Conservation (phyloP, 2,797 vertebrate species). For the Poecilia wingei region DNA sequence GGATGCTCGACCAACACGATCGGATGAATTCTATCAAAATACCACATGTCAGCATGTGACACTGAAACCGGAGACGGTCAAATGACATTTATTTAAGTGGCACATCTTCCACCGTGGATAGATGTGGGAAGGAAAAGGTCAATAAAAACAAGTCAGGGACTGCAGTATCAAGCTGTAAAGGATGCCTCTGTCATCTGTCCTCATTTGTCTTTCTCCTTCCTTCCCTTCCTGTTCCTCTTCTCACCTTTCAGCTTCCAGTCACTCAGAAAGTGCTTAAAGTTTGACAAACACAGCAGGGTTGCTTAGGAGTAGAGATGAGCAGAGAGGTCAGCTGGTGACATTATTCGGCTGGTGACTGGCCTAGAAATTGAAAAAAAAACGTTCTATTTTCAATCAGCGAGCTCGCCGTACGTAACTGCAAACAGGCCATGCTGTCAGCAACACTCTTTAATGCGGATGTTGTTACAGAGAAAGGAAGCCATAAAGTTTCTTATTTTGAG, state of each 20-base stretch:
- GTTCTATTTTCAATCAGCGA: not conserved
- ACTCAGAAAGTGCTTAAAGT: conserved; percentile 48
- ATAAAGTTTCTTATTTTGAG: not conserved
- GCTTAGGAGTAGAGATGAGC: not conserved
- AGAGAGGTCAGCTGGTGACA: not conserved
- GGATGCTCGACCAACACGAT: conserved; percentile 22
- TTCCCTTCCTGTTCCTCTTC: conserved; percentile 26
- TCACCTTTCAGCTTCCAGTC: conserved; percentile 60
- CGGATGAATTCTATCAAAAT: conserved; percentile 61
- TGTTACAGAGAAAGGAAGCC: not conserved
- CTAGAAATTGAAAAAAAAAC: not conserved
- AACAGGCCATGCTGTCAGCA: not conserved
- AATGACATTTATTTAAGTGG: conserved; percentile 70
- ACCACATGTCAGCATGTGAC: conserved; percentile 61
- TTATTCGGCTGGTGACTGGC: not conserved
- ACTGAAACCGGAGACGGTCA: conserved; percentile 54
- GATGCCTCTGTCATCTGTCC: conserved; percentile 57
- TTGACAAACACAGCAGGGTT: conserved; percentile 37
- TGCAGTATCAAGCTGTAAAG: conserved; percentile 51
- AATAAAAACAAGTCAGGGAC: conserved; percentile 60
- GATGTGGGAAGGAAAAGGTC: conserved; percentile 59
- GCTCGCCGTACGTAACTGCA: not conserved
- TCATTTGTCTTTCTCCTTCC: conserved; percentile 51
- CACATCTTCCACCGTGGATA: conserved; percentile 45
- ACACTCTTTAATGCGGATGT: not conserved